A percentile compares a stretch with the other conserved stretches of the same genome.
phyloP scores from a whole-genome alignment of 2,888 invertebrate species.

The Drosophila anceps region DNA sequence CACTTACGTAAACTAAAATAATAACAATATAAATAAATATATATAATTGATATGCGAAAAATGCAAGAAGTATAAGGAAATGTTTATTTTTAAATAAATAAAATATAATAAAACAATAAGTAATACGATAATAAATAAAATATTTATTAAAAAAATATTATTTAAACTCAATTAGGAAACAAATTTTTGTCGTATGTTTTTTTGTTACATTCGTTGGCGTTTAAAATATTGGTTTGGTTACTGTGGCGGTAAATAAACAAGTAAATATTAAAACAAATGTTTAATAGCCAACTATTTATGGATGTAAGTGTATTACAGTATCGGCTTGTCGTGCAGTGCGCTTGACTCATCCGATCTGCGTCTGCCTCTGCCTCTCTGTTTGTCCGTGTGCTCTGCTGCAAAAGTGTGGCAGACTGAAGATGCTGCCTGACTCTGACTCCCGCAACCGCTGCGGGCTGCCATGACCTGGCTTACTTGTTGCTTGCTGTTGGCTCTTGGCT shows the following conservation, averaged over 20 bases:
- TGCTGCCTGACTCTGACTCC: conserved; percentile 48
- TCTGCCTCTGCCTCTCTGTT: neutral
- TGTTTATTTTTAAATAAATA: no score
- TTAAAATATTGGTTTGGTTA: no score
- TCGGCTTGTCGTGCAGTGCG: neutral
- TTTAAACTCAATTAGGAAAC: no score
- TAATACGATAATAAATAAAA: no score
- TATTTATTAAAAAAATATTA: no score
- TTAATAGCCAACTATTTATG: neutral
- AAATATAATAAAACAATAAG: no score
- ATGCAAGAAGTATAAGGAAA: no score
- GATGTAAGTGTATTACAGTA: conserved; percentile 28
- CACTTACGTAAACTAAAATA: neutral
- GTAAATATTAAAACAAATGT: neutral
- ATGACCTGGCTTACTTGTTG: conserved; percentile 35
- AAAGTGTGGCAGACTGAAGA: conserved; percentile 69
- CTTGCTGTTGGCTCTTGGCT: conserved; percentile 26
- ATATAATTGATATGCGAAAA: no score
- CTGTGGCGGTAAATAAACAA: no score
- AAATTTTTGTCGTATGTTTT: no score
- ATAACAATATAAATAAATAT: neutral
- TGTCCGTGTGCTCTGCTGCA: conserved; percentile 27
- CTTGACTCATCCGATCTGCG: neutral
- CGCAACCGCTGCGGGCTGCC: conserved; percentile 44
- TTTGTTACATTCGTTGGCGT: no score